Conservation (phyloP, 2,888 invertebrate species). For the Trachelus tabidus region DNA sequence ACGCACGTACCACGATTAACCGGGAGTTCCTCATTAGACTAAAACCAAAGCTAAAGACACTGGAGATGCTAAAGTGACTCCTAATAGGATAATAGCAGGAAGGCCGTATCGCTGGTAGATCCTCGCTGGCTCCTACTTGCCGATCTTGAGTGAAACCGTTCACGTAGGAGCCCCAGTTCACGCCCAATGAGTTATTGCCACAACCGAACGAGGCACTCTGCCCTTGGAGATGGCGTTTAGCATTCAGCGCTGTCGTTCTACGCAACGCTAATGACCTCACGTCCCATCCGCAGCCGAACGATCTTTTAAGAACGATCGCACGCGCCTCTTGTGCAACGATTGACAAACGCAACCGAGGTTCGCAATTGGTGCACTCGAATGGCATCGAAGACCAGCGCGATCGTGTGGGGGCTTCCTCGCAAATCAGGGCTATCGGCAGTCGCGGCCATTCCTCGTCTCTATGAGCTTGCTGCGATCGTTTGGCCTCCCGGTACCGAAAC, state of each 20-base stretch:
- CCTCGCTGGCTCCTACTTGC: neutral
- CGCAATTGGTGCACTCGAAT: neutral
- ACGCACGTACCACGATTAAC: neutral
- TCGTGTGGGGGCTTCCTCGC: neutral
- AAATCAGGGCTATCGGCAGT: neutral
- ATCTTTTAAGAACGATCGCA: slow-evolving; percentile 54
- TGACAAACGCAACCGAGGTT: neutral
- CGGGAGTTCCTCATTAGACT: neutral
- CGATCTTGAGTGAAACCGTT: slow-evolving; percentile 6
- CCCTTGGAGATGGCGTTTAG: slow-evolving; percentile 47
- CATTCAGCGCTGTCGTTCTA: slow-evolving; percentile 41
- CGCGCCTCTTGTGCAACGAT: slow-evolving; percentile 45
- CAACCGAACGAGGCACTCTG: slow-evolving; percentile 24
- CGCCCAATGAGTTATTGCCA: slow-evolving; percentile 24
- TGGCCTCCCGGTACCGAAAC: slow-evolving; percentile 9
- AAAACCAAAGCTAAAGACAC: neutral
- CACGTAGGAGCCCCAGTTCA: slow-evolving; percentile 12
- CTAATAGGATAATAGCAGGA: neutral
- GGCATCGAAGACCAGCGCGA: neutral
- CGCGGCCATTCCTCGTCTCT: neutral
- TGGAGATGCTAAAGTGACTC: neutral
- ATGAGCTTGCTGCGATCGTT: neutral
- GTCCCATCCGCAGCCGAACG: slow-evolving; percentile 31
- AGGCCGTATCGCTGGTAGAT: neutral
- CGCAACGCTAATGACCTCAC: slow-evolving; percentile 32